Conservation (phyloP, 1,140 invertebrate species). For the Drosophila suzukii region DNA sequence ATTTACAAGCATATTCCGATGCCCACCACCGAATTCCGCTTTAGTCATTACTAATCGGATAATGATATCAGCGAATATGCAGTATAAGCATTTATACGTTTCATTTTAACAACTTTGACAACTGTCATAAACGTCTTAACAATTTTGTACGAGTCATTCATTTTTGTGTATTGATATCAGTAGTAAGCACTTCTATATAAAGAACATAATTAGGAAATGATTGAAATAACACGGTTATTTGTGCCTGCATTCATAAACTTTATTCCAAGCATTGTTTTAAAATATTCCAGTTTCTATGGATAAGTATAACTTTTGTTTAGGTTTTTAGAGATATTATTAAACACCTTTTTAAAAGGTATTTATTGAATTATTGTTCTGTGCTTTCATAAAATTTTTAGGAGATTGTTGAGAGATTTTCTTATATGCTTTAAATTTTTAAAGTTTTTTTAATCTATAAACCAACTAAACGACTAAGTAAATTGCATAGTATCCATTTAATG, state of each 20-base stretch:
- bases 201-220: background rate
- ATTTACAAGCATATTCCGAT: background rate
- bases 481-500: background rate
- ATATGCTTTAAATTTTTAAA: no score
- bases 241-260: no score
- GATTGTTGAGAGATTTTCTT: no score
- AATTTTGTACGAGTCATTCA: background rate
- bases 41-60: constrained; percentile 3
- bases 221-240: background rate
- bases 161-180: background rate
- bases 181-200: background rate
- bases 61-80: background rate
- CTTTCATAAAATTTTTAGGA: no score
- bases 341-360: no score
- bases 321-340: background rate
- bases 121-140: background rate
- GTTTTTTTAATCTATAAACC: no score
- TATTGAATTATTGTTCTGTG: no score
- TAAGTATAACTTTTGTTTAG: background rate
- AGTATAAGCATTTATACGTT: background rate
- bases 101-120: background rate
- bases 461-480: no score
- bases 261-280: no score
- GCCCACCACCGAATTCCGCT: background rate
- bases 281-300: background rate